Conservation (phyloP, 2,888 invertebrate species). For the Phrixothrix hirtus region DNA sequence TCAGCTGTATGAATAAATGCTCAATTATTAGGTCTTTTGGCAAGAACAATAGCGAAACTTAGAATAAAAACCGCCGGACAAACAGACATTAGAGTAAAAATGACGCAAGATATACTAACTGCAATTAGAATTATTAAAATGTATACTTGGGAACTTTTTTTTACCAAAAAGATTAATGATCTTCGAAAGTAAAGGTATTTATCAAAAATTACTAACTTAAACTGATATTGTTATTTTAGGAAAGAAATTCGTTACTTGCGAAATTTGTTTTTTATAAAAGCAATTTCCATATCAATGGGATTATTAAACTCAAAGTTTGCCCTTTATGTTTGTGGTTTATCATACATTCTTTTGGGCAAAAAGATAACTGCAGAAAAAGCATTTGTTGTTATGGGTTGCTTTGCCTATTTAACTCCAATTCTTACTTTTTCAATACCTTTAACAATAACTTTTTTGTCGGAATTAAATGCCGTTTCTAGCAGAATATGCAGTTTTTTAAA, state of each 20-base stretch:
- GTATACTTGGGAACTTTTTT: slow-evolving; percentile 67
- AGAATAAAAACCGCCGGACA: slow-evolving; percentile 44
- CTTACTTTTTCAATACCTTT: not conserved
- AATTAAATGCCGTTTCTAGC: not conserved
- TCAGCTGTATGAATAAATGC: not conserved
- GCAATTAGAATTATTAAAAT: slow-evolving; percentile 81
- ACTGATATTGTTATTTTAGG: slow-evolving; percentile 53
- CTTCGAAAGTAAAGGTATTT: slow-evolving; percentile 66
- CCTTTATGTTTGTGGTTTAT: slow-evolving; percentile 50
- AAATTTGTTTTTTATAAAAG: slow-evolving; percentile 45
- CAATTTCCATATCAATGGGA: slow-evolving; percentile 43
- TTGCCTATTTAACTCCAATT: not conserved
- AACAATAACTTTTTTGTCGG: not conserved
- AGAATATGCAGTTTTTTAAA: slow-evolving; percentile 7
- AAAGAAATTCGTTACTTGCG: slow-evolving; percentile 66
- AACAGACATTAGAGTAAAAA: slow-evolving; percentile 81
- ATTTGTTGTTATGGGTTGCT: slow-evolving; percentile 62
- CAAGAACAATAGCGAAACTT: slow-evolving; percentile 29
- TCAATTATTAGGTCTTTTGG: slow-evolving; percentile 59
- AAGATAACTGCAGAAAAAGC: slow-evolving; percentile 79
- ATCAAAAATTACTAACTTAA: not conserved
- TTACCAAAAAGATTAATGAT: slow-evolving; percentile 70
- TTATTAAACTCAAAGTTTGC: slow-evolving; percentile 46
- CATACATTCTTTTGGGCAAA: slow-evolving; percentile 71
- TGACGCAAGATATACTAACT: slow-evolving; percentile 88